Base-by-base conservation (phyloP, 2,797 vertebrate species). In the Buphagus erythrorhynchus region DNA sequence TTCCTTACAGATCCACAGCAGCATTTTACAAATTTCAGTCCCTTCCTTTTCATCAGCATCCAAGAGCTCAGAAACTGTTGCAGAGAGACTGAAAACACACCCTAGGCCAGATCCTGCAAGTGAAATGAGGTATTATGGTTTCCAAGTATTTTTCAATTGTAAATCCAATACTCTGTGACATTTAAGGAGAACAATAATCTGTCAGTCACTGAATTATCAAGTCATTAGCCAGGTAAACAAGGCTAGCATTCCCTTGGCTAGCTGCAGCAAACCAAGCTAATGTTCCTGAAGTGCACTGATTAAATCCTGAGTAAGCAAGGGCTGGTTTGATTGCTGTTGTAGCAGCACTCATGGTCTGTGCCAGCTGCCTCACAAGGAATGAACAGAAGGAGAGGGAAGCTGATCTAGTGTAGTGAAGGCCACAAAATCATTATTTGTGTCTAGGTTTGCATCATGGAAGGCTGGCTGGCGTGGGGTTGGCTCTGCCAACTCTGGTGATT, bases 1-100 rank as follows among this genome's bases (percentile, higher is more conserved):
- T 89, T 93, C 83, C 10, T 89, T 97, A 46, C 97, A 98, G 95
- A 94, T 98, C 80, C 98, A 98, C 67, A 97, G 95, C n/a, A 98
- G 97, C 82, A 76, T 98, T 85, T 94, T 98, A 62, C 98, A 98
- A 94, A 98, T 98, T 91, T 96, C 97, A 58, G 88, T 96, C 59
- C 98, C 98, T 51, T 98, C 98, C 52, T 95, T 98, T 48, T 97
- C 98, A 17, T 95, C 98, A 29, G 58, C 97, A 8, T 76, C 97
- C 78, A 75, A 97, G 97, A 58, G 24, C 58, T 48, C 97, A 78
- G 97, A 98, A 89, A 68, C 59, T 42, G 65, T 78, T 51, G 66
- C 95, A 25, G 97, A 97, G 76, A 97, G 97, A 52, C 43, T 74
- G 38, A 97, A 97, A 91, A 49, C 76, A 29, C 95, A 93, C 65